A percentile compares a stretch with the other conserved stretches of the same genome.
Evolutionary conservation across 2,888 invertebrate genomes (phyloP).

Genomic region (Crossocerus cetratus): DNA sequence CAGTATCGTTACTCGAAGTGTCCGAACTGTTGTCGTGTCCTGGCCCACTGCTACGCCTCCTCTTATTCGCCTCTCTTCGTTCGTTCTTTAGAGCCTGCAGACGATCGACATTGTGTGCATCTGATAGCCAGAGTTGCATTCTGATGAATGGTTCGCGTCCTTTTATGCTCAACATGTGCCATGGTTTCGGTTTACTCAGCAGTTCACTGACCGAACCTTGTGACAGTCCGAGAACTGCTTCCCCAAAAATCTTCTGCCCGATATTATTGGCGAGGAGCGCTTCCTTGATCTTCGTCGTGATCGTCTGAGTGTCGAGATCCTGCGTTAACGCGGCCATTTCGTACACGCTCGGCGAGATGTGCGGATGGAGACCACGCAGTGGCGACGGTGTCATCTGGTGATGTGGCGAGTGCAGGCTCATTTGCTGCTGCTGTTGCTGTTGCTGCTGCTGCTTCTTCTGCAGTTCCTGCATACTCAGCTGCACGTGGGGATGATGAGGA

Average conservation of each 20-base stretch:
- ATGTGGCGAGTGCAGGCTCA: conserved; percentile 81
- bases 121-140: conserved; percentile 98
- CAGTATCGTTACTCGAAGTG: conserved; percentile 92
- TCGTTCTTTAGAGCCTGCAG: conserved; percentile 95
- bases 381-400: conserved; percentile 82
- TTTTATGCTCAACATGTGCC: conserved; percentile 99
- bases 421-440: conserved; percentile 79
- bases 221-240: conserved; percentile 96
- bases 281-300: conserved; percentile 98
- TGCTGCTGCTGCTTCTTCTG: conserved; percentile 80
- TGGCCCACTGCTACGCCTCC: conserved; percentile 89
- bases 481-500: conserved; percentile 85
- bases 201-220: conserved; percentile 98
- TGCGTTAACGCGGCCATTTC: conserved; percentile 98
- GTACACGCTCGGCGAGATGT: conserved; percentile 96
- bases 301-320: conserved; percentile 96
- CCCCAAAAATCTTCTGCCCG: conserved; percentile 99
- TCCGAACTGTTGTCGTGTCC: conserved; percentile 92
- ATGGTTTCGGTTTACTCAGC: conserved; percentile 98
- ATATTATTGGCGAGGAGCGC: conserved; percentile 97
- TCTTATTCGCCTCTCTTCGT: conserved; percentile 92
- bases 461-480: conserved; percentile 82
- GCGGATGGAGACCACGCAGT: conserved; percentile 87
- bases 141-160: conserved; percentile 97
- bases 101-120: conserved; percentile 95